Evolutionary conservation across 92 coral and sea anemone genomes (phyloP), one percentile per base, ranked within the genome.

Genomic region (Zoanthus gigantus): DNA sequence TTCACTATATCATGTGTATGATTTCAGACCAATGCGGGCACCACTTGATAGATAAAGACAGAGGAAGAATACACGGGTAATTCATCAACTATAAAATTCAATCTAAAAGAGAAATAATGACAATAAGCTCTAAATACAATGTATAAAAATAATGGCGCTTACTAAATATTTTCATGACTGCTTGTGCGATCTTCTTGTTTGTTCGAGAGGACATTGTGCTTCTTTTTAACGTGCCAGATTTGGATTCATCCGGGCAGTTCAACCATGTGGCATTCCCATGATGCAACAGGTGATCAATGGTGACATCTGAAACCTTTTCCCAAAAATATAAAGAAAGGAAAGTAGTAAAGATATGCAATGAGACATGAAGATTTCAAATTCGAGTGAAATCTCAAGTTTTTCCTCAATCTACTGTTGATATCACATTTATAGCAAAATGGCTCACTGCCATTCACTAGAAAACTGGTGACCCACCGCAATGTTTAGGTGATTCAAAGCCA

Each of bases 221-320:
- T 84, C 94, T 86, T 90, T 95, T 97, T 3, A 97, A 89, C 12
- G 99, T 97, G 48, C 94, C 98, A 76, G 94, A 86, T 44, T 91
- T 89, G 18, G 94, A 87, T 32, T 95, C 98, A 72, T 97, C 99
- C 53, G 99, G 99, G 78, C 98, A 97, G 74, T 97, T 97, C 23
- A 97, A 90, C 99, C 99, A 97, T 58, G 94, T 93, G 58, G 91
- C 95, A 85, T 95, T 97, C 92, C 98, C 96, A 85, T 95, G 96
- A 86, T 92, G 97, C 84, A 95, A 48, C 67, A 97, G 93, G 74
- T 94, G 94, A 68, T 97, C 99, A 42, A 95, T 94, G 52, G 93
- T 96, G 72, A 97, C 99, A 85, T 97, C 99, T 32, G 98, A 88
- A 71, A 97, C 94, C 99, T 97, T 71, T 17, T 68, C 48, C 18